phyloP scores from a whole-genome alignment of 2,113 vertebrate species.

The Lepus timidus region DNA sequence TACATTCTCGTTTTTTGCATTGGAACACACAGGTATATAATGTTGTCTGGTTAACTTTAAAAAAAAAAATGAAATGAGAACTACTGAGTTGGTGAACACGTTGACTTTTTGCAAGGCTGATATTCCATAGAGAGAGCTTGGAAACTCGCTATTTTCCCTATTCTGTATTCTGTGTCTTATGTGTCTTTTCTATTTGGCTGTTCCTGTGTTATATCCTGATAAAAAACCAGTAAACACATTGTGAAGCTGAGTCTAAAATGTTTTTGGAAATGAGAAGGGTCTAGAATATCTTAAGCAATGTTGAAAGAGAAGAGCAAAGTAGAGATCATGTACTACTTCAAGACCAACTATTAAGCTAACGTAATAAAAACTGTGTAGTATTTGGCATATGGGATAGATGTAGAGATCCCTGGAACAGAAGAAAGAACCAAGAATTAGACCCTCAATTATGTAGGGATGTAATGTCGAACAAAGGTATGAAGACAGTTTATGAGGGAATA shows the following conservation, averaged over 20 bases:
- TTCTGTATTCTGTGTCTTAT: rapidly evolving
- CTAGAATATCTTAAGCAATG: neutral
- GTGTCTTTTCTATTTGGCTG: neutral
- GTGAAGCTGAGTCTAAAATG: neutral
- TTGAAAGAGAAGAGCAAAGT: neutral
- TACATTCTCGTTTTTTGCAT: neutral
- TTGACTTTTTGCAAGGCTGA: neutral
- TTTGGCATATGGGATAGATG: neutral
- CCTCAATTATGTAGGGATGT: neutral
- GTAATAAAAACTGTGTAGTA: neutral
- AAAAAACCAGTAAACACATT: neutral
- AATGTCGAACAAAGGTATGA: neutral
- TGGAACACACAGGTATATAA: neutral
- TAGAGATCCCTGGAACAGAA: neutral
- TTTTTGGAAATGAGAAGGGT: neutral
- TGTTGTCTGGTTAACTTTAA: neutral
- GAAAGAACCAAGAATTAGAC: neutral
- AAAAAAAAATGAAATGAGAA: neutral
- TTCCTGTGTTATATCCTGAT: neutral
- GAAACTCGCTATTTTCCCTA: neutral
- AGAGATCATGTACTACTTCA: neutral
- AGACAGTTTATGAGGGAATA: neutral
- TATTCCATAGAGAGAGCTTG: neutral
- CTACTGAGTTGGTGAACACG: neutral
- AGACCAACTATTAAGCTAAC: neutral